These are phyloP conservation scores for Aphelinus atriplicis DNA, from an alignment of 1,140 invertebrate species.

Conservation along the genomic window DNA sequence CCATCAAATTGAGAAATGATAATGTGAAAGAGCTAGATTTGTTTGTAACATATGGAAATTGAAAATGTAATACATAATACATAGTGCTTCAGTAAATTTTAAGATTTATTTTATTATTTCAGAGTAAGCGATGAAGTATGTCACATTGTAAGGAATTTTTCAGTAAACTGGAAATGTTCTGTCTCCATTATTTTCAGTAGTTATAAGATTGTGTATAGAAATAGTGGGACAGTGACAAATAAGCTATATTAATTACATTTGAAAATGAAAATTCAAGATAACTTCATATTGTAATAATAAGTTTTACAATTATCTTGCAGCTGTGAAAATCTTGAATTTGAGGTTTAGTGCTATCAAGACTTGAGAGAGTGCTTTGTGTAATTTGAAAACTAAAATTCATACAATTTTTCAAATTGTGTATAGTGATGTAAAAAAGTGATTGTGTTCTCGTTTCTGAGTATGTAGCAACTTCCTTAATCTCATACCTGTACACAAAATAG, in stretches of 20 bases:
- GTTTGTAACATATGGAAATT: neutral
- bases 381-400: slow-evolving; percentile 45
- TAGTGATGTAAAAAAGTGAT: slow-evolving; percentile 64
- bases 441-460: slow-evolving; percentile 60
- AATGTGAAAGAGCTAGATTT: slow-evolving; percentile 34
- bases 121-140: slow-evolving; percentile 20
- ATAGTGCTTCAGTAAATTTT: slow-evolving; percentile 7
- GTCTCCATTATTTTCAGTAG: slow-evolving; percentile 10
- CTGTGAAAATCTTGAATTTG: slow-evolving; percentile 28
- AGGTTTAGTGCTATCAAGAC: slow-evolving; percentile 41
- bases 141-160: slow-evolving; percentile 21
- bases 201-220: slow-evolving; percentile 15
- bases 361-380: slow-evolving; percentile 58
- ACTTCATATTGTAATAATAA: neutral
- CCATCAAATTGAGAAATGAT: slow-evolving; percentile 5
- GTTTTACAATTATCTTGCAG: slow-evolving; percentile 23
- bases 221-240: slow-evolving; percentile 28
- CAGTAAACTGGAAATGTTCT: slow-evolving; percentile 7
- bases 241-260: neutral
- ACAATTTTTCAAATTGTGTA: slow-evolving; percentile 55
- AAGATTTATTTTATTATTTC: slow-evolving; percentile 8
- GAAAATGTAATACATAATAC: slow-evolving; percentile 16
- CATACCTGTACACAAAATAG: slow-evolving; percentile 39
- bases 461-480: slow-evolving; percentile 40
- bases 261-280: too few relatives aligned